Base-by-base conservation (phyloP, 2,797 vertebrate species). In the Rhyacichthys aspro region DNA sequence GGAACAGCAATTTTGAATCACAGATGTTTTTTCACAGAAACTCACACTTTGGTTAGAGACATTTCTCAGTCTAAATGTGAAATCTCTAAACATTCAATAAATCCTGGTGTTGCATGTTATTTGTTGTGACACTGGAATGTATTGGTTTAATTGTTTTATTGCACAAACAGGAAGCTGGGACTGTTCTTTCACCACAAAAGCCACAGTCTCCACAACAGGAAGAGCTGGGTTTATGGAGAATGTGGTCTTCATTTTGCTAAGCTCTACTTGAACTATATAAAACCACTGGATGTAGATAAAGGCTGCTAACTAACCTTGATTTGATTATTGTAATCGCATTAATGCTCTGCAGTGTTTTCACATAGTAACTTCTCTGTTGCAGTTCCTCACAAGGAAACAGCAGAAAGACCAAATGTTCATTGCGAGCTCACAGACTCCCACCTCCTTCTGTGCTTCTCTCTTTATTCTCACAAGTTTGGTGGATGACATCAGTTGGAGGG, bases 381-480 rank as follows among this genome's bases (percentile, higher is more conserved):
- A 50, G 54, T 66, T 59, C 45, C 50, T 59, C 48, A 63, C 17
- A 7, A 47, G 44, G 50, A 69, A 66, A 54, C 70, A 69, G 63
- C 70, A 70, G 62, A 74, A 39, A 33, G 55, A 48, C 66, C 54
- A 72, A 72, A 70, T 58, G 70, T 33, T 78, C 49, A 37, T 58
- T 55, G 69, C 62, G 67, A 53, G 44, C 57, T 75, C 18, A 5
- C 32, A 54, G 70, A 74, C 82, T 78, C 78, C 77, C 78, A 82
- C 69, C 16, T 11, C 70, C 79, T 45, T 81, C 73, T 81, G 63
- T 47, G 47, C 59, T 19, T 46, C 42, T 17, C 33, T 45, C 70
- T 65, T 38, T 33, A 58, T 50, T 74, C 68, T 49, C 46, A 28
- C 63, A 9, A 57, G 62, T 28, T 44, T 39, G 11, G 39, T 39